Base-by-base conservation (phyloP, 2,113 vertebrate genomes). In the Lasiurus cinereus region DNA sequence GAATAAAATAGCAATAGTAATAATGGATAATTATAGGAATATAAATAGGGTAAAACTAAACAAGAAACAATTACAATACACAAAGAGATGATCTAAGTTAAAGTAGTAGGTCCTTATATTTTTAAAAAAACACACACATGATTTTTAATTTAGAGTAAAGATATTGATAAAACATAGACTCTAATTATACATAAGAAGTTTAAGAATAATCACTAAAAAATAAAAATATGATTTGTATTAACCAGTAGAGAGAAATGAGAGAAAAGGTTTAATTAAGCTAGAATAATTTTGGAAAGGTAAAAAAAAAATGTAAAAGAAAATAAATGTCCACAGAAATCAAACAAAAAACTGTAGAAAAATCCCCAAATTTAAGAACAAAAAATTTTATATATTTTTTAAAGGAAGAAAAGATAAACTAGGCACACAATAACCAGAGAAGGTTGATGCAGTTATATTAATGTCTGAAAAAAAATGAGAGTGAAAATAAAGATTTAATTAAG, bases 171-270 rank as follows among this genome's bases (percentile, higher is more conserved):
- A 78, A 70, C 67, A 16, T 69, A 83, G 59, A 48, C 50, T 83
- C 70, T 50, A 69, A 69, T 56, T 69, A 54, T 24, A 48, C 18
- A 67, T 76, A 27, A 83, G 3, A 29, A 76, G 46, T 76, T 69
- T 69, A 83, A 84, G 70, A 59, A 39, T 83, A 76, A 69, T 48
- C n/a, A 50, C 24, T 76, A 59, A 94, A 90, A 69, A 50, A 76
- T 76, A 76, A 77, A 76, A 77, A 89, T 48, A 69, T 33, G 69
- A 50, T 19, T 22, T 62, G 52, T 50, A 48, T 70, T 43, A 84
- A 52, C 15, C 64, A 64, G 21, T 91, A 46, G 31, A 8, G 54
- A 70, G 4, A 33, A 33, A 73, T 22, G 18, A 15, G 43, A 70
- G 31, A 67, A 77, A 94, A 90, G 39, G 4, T 16, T 90, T 72